phyloP scores from a whole-genome alignment of 2,797 vertebrate genomes.

The Enteromius unitaeniatus region DNA sequence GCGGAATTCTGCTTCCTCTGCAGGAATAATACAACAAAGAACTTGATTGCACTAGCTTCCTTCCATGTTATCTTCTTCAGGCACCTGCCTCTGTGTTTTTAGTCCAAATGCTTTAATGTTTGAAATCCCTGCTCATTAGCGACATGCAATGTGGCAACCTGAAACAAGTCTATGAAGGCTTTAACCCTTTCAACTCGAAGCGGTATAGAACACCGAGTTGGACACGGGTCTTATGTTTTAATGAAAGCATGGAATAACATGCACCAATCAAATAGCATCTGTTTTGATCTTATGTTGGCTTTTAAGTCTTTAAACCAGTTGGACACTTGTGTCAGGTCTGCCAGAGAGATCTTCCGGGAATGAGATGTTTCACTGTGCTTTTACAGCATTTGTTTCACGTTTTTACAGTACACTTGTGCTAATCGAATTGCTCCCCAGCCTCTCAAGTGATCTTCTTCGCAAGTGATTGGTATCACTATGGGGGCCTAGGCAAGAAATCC shows the following conservation, averaged over 20 bases:
- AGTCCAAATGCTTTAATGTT: conserved; percentile 26
- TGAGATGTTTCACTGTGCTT: neutral
- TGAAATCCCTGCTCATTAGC: neutral
- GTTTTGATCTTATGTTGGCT: neutral
- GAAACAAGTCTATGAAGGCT: neutral
- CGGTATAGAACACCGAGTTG: neutral
- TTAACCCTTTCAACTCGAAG: neutral
- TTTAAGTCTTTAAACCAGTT: neutral
- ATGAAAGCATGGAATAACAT: neutral
- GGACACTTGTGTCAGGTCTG: neutral
- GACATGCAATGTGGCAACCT: conserved; percentile 6
- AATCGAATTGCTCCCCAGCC: neutral
- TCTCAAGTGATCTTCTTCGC: neutral
- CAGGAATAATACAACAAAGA: conserved; percentile 40
- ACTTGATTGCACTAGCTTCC: neutral
- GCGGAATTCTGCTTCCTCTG: neutral
- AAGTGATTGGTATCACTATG: neutral
- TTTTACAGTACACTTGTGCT: neutral
- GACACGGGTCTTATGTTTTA: no score
- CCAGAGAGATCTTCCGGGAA: neutral
- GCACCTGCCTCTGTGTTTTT: conserved; percentile 1
- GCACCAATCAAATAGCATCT: no score
- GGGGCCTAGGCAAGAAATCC: conserved; percentile 6
- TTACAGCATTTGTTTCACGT: neutral
- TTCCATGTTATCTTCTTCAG: conserved; percentile 12